Evolutionary conservation across 2,113 vertebrate species (phyloP).

Genomic region (Gavialis gangeticus): DNA sequence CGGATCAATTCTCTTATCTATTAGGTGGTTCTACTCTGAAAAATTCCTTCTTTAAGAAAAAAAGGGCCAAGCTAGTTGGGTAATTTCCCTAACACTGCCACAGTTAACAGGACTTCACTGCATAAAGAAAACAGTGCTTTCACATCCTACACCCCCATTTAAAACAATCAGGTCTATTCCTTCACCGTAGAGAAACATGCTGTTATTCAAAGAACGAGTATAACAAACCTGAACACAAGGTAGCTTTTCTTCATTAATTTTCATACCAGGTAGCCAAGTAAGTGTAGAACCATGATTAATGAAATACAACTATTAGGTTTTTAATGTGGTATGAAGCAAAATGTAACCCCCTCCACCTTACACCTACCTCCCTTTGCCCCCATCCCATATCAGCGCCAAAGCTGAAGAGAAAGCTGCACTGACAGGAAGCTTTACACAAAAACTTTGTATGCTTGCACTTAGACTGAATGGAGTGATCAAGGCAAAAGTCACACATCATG

Average conservation of each 20-base stretch:
- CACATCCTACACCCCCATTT: background rate
- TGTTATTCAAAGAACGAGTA: background rate
- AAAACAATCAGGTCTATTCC: background rate
- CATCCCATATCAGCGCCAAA: background rate
- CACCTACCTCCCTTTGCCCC: background rate
- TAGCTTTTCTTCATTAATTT: background rate
- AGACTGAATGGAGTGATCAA: constrained; percentile 32
- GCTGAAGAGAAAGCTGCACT: background rate
- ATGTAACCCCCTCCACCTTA: background rate
- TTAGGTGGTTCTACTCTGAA: background rate
- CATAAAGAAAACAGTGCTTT: background rate
- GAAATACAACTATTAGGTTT: background rate
- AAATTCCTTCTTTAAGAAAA: background rate
- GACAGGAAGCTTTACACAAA: background rate
- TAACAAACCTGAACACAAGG: background rate
- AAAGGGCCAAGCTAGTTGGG: background rate
- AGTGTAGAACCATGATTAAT: background rate
- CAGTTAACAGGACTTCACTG: rapidly evolving
- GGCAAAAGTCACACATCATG: rapidly evolving
- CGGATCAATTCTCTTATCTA: background rate
- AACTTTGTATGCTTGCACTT: rapidly evolving
- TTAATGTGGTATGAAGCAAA: background rate
- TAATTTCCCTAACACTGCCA: background rate
- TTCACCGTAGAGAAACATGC: background rate
- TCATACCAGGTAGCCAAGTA: background rate